Conservation (phyloP, 1,140 invertebrate genomes). For the Neodiprion pinetum region DNA sequence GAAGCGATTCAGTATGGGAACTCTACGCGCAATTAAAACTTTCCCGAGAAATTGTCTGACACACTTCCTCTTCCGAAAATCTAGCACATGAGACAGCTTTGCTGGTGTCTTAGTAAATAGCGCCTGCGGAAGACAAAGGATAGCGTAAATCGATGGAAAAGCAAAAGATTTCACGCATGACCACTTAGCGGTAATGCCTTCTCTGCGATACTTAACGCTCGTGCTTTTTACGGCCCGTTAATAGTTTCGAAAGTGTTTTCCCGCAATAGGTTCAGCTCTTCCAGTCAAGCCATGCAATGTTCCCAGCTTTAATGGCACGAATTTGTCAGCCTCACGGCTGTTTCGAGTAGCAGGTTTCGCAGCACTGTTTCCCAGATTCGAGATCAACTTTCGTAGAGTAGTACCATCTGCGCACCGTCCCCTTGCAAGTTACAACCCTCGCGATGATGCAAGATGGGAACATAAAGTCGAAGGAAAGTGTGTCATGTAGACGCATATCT, state of each 20-base stretch:
- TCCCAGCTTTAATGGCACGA: neutral
- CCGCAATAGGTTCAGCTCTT: neutral
- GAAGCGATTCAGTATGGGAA: neutral
- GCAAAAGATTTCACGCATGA: neutral
- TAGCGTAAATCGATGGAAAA: neutral
- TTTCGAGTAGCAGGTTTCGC: neutral
- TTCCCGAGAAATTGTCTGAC: neutral
- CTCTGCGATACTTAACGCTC: neutral
- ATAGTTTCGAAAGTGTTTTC: neutral
- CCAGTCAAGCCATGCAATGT: neutral
- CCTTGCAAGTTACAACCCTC: no score
- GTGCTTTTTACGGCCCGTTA: neutral
- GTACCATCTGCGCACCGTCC: no score
- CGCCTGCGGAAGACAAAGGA: no score
- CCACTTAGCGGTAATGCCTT: neutral
- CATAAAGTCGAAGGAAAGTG: no score
- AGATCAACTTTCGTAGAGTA: no score
- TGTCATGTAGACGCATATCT: no score
- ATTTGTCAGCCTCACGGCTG: neutral
- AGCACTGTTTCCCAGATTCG: neutral
- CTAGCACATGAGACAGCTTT: no score
- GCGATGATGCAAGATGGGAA: no score
- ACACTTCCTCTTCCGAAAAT: no score
- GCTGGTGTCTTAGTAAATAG: no score
- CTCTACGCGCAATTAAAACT: neutral